A percentile compares a stretch with the other conserved stretches of the same genome.
phyloP scores from a whole-genome alignment of 2,888 invertebrate species.

The Candidula unifasciata region DNA sequence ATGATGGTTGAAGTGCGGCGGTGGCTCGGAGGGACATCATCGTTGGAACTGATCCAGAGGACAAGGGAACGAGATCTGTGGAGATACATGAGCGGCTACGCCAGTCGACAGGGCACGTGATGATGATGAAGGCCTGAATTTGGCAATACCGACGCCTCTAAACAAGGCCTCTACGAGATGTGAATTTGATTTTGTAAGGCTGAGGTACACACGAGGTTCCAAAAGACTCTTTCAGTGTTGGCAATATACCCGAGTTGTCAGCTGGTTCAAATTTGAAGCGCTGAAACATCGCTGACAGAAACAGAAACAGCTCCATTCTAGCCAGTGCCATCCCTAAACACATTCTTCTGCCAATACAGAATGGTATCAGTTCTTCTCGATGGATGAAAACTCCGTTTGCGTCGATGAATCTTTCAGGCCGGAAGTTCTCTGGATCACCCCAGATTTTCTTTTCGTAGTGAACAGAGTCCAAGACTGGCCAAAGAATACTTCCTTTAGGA shows the following conservation, averaged over 20 bases:
- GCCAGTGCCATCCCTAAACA: constrained; percentile 48
- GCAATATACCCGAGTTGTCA: constrained; percentile 17
- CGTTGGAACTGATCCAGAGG: no score
- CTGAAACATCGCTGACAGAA: constrained; percentile 45
- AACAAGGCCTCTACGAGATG: not conserved
- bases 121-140: no score
- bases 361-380: constrained; percentile 41
- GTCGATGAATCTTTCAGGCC: constrained; percentile 52
- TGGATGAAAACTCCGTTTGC: constrained; percentile 32
- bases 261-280: constrained; percentile 39
- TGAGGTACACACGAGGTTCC: constrained; percentile 21
- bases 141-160: no score
- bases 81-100: no score
- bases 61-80: no score
- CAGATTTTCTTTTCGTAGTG: constrained; percentile 46
- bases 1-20: no score
- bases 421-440: constrained; percentile 52
- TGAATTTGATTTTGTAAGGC: constrained; percentile 37
- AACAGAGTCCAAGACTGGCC: constrained; percentile 44
- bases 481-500: constrained; percentile 46
- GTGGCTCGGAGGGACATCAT: no score
- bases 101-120: no score
- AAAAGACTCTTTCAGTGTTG: constrained; percentile 6
- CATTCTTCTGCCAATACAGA: constrained; percentile 44
- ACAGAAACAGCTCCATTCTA: constrained; percentile 46